Evolutionary conservation across 2,888 invertebrate species (phyloP).

Genomic region (Drosophila prolongata): DNA sequence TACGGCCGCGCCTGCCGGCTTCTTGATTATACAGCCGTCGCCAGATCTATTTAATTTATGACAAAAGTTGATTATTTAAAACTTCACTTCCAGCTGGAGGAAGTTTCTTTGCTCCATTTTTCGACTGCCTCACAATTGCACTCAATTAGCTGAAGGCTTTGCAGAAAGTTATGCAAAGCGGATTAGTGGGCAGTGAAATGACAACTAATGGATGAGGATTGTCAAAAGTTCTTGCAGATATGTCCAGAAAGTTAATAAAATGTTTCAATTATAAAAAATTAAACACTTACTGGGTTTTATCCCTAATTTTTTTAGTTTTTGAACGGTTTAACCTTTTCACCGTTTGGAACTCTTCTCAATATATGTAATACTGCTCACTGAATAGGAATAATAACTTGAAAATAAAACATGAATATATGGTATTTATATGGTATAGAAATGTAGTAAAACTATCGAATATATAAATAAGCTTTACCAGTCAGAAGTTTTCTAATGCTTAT

Average conservation of each 20-base stretch:
- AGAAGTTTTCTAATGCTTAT: neutral
- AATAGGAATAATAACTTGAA: too few species aligned
- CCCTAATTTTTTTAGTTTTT: too few species aligned
- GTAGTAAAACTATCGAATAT: too few species aligned
- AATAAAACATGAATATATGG: neutral
- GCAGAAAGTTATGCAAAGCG: conserved; percentile 35
- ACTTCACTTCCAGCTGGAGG: conserved; percentile 30
- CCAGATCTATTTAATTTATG: conserved; percentile 50
- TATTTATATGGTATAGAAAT: too few species aligned
- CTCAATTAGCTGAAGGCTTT: conserved; percentile 42
- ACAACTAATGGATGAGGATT: conserved; percentile 16
- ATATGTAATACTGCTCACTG: too few species aligned
- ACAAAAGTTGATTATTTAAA: conserved; percentile 49
- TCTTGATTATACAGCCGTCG: conserved; percentile 45
- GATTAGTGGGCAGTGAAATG: conserved; percentile 28
- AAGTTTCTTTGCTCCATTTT: conserved; percentile 33
- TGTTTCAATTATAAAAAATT: neutral
- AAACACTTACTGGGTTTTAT: too few species aligned
- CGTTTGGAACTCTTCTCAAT: too few species aligned
- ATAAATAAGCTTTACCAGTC: too few species aligned
- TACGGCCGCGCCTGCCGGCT: conserved; percentile 22
- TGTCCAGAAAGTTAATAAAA: neutral
- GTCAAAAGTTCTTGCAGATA: neutral
- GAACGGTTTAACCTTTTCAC: too few species aligned
- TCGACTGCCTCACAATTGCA: conserved; percentile 37